Percentiles rank a stretch among this genome's conserved stretches.
Evolutionary conservation across 2,888 invertebrate species (phyloP).

Genomic region (Eilema caniola): DNA sequence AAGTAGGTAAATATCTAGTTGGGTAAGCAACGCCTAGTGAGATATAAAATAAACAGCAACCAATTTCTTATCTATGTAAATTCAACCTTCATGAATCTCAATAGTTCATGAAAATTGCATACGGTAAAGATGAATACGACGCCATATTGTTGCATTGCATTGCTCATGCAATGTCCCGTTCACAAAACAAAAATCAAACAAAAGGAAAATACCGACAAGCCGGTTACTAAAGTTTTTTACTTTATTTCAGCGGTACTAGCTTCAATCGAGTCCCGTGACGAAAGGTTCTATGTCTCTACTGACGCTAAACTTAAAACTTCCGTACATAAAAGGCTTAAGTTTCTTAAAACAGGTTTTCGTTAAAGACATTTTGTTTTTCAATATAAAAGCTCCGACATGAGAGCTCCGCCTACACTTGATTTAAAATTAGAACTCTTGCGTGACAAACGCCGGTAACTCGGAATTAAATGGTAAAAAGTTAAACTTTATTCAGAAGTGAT

Average conservation of each 20-base stretch:
- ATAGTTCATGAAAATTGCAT: conserved; percentile 66
- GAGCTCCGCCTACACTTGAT: conserved; percentile 87
- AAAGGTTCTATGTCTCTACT: conserved; percentile 78
- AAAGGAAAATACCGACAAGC: conserved; percentile 85
- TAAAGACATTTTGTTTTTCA: conserved; percentile 86
- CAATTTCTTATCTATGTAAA: conserved; percentile 22
- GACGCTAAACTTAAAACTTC: conserved; percentile 77
- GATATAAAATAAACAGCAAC: not conserved
- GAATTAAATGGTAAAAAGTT: conserved; percentile 84
- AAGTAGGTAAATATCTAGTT: not conserved
- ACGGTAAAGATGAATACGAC: conserved; percentile 66
- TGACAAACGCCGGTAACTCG: conserved; percentile 86
- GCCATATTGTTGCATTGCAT: conserved; percentile 85
- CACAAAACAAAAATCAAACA: conserved; percentile 84
- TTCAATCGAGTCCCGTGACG: conserved; percentile 55
- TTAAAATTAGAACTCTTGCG: conserved; percentile 87
- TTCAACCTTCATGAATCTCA: conserved; percentile 52
- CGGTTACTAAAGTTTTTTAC: conserved; percentile 86
- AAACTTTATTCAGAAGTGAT: conserved; percentile 83
- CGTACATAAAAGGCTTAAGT: conserved; percentile 85
- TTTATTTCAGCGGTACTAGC: conserved; percentile 78
- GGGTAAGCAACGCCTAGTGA: not conserved
- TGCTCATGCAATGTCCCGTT: conserved; percentile 85
- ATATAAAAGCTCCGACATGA: conserved; percentile 82
- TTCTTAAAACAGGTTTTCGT: conserved; percentile 84